These are phyloP conservation scores for Rhamphomyia laevipes DNA, from an alignment of 2,888 invertebrate species.

Conservation along the genomic window DNA sequence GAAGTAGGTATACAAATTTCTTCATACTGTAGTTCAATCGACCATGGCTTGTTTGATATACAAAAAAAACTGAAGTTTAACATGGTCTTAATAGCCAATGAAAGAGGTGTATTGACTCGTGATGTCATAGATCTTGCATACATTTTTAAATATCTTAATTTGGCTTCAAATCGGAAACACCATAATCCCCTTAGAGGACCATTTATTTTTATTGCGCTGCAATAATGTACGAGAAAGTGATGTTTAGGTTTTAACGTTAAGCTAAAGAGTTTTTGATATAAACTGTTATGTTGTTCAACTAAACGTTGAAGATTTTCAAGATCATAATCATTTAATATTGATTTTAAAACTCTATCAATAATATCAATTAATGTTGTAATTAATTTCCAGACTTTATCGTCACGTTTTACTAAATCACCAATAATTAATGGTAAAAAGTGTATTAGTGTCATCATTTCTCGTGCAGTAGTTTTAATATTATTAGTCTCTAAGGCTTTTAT, in stretches of 20 bases:
- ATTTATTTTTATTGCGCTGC: constrained; percentile 2
- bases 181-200: not conserved
- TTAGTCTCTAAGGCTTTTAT: constrained; percentile 1
- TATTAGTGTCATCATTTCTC: constrained; percentile 8
- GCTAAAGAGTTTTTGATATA: not conserved
- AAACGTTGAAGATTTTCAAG: not conserved
- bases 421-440: constrained; percentile 11
- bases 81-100: not conserved
- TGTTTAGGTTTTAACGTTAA: constrained; percentile 4
- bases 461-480: constrained; percentile 8
- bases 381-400: constrained; percentile 11
- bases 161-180: not conserved
- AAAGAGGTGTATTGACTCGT: not conserved
- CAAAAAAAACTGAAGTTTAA: not conserved
- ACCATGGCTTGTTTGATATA: not conserved
- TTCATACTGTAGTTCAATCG: not conserved
- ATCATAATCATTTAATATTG: not conserved
- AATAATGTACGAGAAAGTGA: constrained; percentile 3
- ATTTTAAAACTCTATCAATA: constrained; percentile 4
- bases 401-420: constrained; percentile 10
- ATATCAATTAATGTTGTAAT: constrained; percentile 2
- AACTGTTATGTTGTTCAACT: not conserved
- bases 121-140: not conserved
- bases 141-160: not conserved
- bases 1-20: not conserved